Conservation (phyloP, 2,888 invertebrate species). For the Scaeva pyrastri region DNA sequence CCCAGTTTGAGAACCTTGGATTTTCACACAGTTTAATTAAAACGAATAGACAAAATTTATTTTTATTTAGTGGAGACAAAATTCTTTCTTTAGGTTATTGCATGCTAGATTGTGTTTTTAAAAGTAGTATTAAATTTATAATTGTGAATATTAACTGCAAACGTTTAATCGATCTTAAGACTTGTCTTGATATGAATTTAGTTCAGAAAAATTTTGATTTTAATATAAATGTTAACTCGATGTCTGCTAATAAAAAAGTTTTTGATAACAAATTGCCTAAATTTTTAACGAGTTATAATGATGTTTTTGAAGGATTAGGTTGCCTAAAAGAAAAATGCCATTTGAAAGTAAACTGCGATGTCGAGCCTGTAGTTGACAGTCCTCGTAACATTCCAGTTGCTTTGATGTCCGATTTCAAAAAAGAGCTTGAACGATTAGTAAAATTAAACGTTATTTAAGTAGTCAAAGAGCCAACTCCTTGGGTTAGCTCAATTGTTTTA, state of each 20-base stretch:
- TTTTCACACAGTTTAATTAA: background rate
- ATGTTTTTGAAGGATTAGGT: conserved; percentile 41
- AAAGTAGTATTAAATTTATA: conserved; percentile 30
- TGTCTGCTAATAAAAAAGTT: background rate
- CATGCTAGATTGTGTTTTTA: conserved; percentile 10
- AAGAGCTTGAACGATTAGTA: conserved; percentile 33
- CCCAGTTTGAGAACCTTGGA: too few species aligned
- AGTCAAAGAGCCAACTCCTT: conserved; percentile 68
- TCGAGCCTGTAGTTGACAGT: conserved; percentile 18
- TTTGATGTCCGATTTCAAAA: conserved; percentile 10
- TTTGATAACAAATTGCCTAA: background rate
- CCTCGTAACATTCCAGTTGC: conserved; percentile 24
- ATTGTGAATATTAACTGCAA: conserved; percentile 25
- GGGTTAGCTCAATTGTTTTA: conserved; percentile 73
- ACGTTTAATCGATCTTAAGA: conserved; percentile 23
- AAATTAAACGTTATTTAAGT: conserved; percentile 20
- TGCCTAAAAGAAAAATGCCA: conserved; percentile 37
- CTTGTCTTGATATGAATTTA: conserved; percentile 36
- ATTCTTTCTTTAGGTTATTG: conserved; percentile 28
- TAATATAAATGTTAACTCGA: conserved; percentile 19
- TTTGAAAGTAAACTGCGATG: conserved; percentile 37
- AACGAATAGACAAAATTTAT: conserved; percentile 25
- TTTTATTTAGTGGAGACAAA: conserved; percentile 26
- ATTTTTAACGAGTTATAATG: conserved; percentile 19
- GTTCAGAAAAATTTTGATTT: conserved; percentile 26